Conservation (phyloP, 64 coral and sea anemone species). For the Montipora capricornis region DNA sequence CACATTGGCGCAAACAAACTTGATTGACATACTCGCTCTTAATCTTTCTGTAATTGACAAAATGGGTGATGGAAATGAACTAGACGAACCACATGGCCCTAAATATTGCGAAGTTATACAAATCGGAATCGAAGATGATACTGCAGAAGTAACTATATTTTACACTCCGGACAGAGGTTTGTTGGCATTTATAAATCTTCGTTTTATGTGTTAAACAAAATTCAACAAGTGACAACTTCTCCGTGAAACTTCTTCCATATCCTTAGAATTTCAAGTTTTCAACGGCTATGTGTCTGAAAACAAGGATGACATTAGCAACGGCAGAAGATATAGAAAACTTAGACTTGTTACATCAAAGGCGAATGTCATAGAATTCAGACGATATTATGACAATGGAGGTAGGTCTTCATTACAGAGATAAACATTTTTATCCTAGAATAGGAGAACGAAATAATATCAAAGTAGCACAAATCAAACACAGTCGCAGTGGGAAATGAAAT, state of each 20-base stretch:
- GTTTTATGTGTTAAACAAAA: not conserved
- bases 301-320: not conserved
- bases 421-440: not conserved
- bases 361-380: not conserved
- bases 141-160: constrained; percentile 28
- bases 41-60: not conserved
- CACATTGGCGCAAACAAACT: not conserved
- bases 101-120: constrained; percentile 36
- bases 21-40: not conserved
- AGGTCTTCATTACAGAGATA: not conserved
- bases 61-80: constrained; percentile 10
- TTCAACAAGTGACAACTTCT: not conserved
- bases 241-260: not conserved
- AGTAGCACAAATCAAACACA: not conserved
- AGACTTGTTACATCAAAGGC: constrained; percentile 29
- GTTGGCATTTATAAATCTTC: not conserved
- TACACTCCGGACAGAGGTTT: constrained; percentile 41
- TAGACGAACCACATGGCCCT: not conserved
- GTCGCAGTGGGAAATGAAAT: not conserved
- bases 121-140: constrained; percentile 36
- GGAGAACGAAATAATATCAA: not conserved
- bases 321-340: not conserved
- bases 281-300: not conserved
- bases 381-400: constrained; percentile 23
- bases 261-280: not conserved